phyloP scores from a whole-genome alignment of 2,888 invertebrate species.

The Drosophila putrida region DNA sequence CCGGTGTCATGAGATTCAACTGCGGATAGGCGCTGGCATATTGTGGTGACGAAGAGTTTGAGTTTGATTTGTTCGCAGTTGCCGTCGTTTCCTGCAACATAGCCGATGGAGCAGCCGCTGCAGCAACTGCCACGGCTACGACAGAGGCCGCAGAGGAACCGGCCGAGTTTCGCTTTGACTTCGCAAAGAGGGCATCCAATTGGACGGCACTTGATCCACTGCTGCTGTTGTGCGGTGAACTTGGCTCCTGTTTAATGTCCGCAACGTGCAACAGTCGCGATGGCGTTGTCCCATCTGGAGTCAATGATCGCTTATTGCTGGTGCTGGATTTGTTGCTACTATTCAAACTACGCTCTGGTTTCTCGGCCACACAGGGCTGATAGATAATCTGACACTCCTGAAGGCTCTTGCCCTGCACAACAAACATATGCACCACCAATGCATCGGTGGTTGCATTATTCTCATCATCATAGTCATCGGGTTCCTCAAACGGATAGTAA shows the following conservation, averaged over 20 bases:
- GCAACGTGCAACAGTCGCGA: constrained; percentile 29
- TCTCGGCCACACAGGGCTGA: constrained; percentile 85
- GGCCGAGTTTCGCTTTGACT: constrained; percentile 56
- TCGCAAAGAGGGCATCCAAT: constrained; percentile 76
- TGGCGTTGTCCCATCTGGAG: constrained; percentile 48
- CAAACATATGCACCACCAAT: constrained; percentile 88
- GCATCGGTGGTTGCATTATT: constrained; percentile 86
- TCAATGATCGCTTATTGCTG: constrained; percentile 51
- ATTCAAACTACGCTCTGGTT: constrained; percentile 71
- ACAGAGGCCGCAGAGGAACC: constrained; percentile 57
- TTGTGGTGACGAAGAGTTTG: constrained; percentile 76
- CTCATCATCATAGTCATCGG: constrained; percentile 87
- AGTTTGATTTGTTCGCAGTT: constrained; percentile 64
- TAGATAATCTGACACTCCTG: constrained; percentile 93
- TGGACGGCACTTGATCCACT: constrained; percentile 53
- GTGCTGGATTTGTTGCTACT: constrained; percentile 40
- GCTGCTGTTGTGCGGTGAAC: constrained; percentile 51
- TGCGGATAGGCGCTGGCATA: constrained; percentile 82
- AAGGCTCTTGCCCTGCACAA: constrained; percentile 95
- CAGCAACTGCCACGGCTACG: constrained; percentile 71
- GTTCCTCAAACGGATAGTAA: constrained; percentile 86
- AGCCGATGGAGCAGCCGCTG: constrained; percentile 51
- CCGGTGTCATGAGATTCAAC: constrained; percentile 94
- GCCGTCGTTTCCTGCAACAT: constrained; percentile 43
- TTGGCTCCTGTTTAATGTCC: constrained; percentile 66